Percentiles rank a stretch among this genome's conserved stretches.
Evolutionary conservation across 2,888 invertebrate genomes (phyloP).

Genomic region (Fissipunctia ypsillon): DNA sequence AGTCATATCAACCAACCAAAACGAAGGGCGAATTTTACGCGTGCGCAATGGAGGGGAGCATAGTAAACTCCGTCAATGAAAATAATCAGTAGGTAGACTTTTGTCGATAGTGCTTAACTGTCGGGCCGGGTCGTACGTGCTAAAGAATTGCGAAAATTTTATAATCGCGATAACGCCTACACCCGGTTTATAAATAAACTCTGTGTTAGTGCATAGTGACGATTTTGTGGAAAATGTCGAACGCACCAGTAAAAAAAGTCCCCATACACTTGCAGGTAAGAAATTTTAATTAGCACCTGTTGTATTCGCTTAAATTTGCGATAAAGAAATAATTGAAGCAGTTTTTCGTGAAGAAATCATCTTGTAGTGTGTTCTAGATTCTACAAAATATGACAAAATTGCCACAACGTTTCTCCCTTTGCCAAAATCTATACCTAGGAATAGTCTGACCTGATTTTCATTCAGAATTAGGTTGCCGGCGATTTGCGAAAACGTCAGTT

Average conservation of each 20-base stretch:
- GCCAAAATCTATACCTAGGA: slow-evolving; percentile 59
- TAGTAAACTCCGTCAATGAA: slow-evolving; percentile 81
- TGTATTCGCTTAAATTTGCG: slow-evolving; percentile 73
- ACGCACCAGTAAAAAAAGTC: slow-evolving; percentile 97
- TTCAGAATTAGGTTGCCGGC: slow-evolving; percentile 61
- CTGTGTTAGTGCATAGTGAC: slow-evolving; percentile 83
- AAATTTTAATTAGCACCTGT: slow-evolving; percentile 75
- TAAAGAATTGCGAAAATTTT: slow-evolving; percentile 73
- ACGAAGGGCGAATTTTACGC: slow-evolving; percentile 81
- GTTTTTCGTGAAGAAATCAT: slow-evolving; percentile 25
- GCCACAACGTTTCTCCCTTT: slow-evolving; percentile 25
- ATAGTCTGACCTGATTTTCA: slow-evolving; percentile 75
- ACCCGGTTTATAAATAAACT: slow-evolving; percentile 83
- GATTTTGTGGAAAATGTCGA: slow-evolving; percentile 88
- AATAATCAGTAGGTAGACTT: slow-evolving; percentile 82
- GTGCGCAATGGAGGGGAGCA: slow-evolving; percentile 84
- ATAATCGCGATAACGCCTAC: slow-evolving; percentile 80
- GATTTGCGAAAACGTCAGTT: slow-evolving; percentile 42
- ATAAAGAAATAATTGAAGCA: slow-evolving; percentile 27
- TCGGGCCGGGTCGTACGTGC: slow-evolving; percentile 53
- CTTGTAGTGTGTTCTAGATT: slow-evolving; percentile 4
- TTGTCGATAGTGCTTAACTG: slow-evolving; percentile 70
- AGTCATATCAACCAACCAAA: slow-evolving; percentile 70
- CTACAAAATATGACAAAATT: slow-evolving; percentile 20
- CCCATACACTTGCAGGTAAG: slow-evolving; percentile 98